Evolutionary conservation across 2,113 vertebrate species (phyloP).

Genomic region (Hemiscyllium ocellatum): DNA sequence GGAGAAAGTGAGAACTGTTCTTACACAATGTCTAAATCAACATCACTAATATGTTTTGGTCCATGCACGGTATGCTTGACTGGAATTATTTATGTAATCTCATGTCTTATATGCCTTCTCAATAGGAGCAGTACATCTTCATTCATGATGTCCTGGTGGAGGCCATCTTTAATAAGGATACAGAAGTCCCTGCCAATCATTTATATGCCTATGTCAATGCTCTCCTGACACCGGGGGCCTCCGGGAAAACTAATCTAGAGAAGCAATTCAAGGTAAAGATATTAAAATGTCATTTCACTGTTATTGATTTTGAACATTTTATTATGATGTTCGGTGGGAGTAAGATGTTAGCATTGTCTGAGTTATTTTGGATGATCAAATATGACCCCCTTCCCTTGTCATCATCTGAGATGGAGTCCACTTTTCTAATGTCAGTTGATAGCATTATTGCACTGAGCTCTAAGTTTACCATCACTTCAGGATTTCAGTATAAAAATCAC

Average conservation of each 20-base stretch:
- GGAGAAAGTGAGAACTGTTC: not conserved
- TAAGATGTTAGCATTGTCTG: not conserved
- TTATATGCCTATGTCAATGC: conserved; percentile 81
- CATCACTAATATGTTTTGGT: not conserved
- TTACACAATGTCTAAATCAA: not conserved
- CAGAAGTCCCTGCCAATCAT: conserved; percentile 69
- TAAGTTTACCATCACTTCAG: not conserved
- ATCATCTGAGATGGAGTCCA: not conserved
- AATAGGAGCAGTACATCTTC: conserved; percentile 88
- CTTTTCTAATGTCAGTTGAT: not conserved
- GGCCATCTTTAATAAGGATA: conserved; percentile 78
- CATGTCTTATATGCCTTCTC: conserved; percentile 41
- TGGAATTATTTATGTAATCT: not conserved
- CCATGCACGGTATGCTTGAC: not conserved
- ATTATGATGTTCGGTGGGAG: not conserved
- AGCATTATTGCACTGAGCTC: not conserved
- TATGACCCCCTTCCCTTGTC: not conserved
- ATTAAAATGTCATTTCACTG: not conserved
- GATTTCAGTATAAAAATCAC: not conserved
- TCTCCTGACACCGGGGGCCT: conserved; percentile 73
- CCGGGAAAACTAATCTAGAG: conserved; percentile 75
- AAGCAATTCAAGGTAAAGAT: conserved; percentile 83
- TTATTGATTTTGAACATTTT: not conserved
- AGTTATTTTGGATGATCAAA: not conserved
- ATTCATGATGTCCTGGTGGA: conserved; percentile 87